Base-by-base conservation (phyloP, 2,113 vertebrate species). In the Triplophysa siluroides region DNA sequence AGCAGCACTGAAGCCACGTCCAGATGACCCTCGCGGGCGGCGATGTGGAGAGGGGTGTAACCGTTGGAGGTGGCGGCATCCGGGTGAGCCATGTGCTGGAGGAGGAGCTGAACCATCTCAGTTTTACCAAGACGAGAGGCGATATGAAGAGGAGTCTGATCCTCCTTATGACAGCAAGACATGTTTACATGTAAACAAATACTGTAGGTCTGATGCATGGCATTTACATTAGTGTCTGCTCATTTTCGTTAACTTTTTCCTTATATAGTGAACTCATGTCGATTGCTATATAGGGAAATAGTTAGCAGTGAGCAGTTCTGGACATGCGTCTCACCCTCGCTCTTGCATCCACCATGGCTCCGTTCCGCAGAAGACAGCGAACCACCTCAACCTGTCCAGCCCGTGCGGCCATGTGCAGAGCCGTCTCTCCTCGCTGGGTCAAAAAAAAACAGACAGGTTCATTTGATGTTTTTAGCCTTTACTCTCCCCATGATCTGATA, bases 351-450 rank as follows among this genome's bases (percentile, higher is more conserved):
- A 99, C 98, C 26, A 97, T 91, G 0, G 98, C 97, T 63, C 96
- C 98, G 0, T 99, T 99, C 87, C 97, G 95, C 85, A 99, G 92
- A 73, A 99, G 94, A 88, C 97, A 99, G 14, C 97, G 92, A 79
- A 99, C 98, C 24, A 99, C 98, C 92, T 99, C 98, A 87, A 98
- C 95, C 90, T 99, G 98, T 26, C 98, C 98, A 0, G 98, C 98
- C 19, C 98, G 93, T 11, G 96, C 95, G 0, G 98, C 98, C 98
- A 99, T 99, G 88, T 99, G 98, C 26, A 99, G 65, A 0, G 98
- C 96, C 0, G 97, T 99, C 88, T 99, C 98, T 29, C 98, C 98
- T 58, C 98, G 97, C 98, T 99, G 90, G 21, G 84, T 62, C 11
- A 61, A 19, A 71, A 61, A n/a, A 3, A 61, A 2, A 70, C 29